Base-by-base conservation (phyloP, 2,113 vertebrate genomes). In the Lathamus discolor region DNA sequence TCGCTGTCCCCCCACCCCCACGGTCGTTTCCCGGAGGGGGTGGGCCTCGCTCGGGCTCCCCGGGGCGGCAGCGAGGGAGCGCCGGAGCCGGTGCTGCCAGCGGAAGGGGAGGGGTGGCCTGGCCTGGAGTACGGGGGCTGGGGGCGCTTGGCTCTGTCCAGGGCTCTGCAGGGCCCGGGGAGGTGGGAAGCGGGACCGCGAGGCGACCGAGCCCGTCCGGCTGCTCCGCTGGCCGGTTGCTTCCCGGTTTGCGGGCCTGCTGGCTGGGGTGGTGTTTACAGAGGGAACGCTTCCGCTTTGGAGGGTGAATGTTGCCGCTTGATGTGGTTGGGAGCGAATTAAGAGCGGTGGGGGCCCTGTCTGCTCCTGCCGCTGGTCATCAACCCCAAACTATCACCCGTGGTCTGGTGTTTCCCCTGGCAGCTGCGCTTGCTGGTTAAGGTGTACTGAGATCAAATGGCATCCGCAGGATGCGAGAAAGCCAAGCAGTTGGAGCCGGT, bases 401-500 rank as follows among this genome's bases (percentile, higher is more conserved):
- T 59, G 57, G 33, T 35, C n/a, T 35, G 57, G 63, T 15, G 5
- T 52, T 49, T 27, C n/a, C 51, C 37, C 43, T 7, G 87, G 17
- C 2, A 16, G 25, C 48, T 4, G 73, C 27, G 0, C 29, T 6
- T 19, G 43, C 23, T 57, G 7, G 3, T 1, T 39, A 1, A 39
- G 17, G 33, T 16, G 44, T 20, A 0, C 39, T 4, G 7, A 5
- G 66, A 25, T 5, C 39, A 22, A 22, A 4, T 2, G 54, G 72
- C 17, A 51, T 27, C 20, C 7, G 18, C 25, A 4, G 7, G 17
- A 52, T 3, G 2, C 24, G 1, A 69, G 31, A 3, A 2, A 20
- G 9, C 4, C 7, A 0, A 18, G 7, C 24, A 6, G 16, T 9
- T 55, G 15, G 67, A 25, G 18, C 49, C 22, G 29, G 52, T 4